phyloP scores from a whole-genome alignment of 2,113 vertebrate species.

The Tragelaphus scriptus region DNA sequence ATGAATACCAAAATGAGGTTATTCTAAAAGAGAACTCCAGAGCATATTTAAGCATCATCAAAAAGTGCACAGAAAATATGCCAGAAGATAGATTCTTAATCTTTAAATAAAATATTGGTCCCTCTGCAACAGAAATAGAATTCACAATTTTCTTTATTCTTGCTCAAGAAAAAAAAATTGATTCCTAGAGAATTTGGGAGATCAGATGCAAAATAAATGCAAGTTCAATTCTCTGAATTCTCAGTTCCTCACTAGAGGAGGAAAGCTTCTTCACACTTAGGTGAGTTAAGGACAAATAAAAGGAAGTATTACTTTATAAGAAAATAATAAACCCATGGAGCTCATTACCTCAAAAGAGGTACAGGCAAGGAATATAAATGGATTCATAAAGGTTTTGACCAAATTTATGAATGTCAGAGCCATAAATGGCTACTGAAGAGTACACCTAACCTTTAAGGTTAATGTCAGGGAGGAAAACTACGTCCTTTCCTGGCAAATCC shows the following conservation, averaged over 20 bases:
- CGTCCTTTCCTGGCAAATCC: constrained; percentile 44
- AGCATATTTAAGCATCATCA: neutral
- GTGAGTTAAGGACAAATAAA: constrained; percentile 42
- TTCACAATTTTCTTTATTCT: neutral
- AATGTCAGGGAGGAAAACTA: constrained; percentile 55
- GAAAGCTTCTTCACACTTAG: neutral
- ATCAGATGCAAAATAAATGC: neutral
- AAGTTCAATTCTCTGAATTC: neutral
- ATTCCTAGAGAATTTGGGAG: neutral
- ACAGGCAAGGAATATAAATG: constrained; percentile 58
- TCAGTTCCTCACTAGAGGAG: neutral
- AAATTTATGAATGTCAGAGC: constrained; percentile 73
- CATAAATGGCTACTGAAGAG: constrained; percentile 61
- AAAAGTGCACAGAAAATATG: neutral
- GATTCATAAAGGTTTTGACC: constrained; percentile 68
- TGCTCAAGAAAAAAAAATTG: neutral
- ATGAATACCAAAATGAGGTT: neutral
- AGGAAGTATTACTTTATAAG: constrained; percentile 9
- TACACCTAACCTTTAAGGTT: constrained; percentile 68
- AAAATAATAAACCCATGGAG: constrained; percentile 50
- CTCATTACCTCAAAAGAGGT: constrained; percentile 56
- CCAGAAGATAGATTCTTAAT: neutral
- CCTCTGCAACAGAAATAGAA: neutral
- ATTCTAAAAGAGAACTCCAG: neutral
- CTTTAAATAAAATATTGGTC: constrained; percentile 21